Conservation (phyloP, 2,888 invertebrate genomes). For the Digitonthophagus gazella region DNA sequence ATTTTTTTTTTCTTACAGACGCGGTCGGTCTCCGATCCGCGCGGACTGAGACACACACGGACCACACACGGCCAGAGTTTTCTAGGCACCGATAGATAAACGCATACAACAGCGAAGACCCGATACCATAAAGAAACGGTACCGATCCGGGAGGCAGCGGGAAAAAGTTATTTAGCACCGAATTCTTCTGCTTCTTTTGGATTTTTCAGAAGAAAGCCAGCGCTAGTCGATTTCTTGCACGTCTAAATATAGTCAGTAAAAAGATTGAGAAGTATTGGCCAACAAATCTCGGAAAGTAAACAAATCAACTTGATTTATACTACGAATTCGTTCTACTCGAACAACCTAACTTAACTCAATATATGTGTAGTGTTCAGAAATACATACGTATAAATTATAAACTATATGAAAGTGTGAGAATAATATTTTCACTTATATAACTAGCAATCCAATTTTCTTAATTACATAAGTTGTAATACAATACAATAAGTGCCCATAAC, state of each 20-base stretch:
- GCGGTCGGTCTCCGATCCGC: not conserved
- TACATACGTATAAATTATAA: not conserved
- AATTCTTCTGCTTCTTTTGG: conserved; percentile 15
- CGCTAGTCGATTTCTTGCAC: not conserved
- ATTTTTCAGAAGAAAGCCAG: not conserved
- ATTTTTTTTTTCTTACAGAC: conserved; percentile 6
- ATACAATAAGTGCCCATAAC: too few relatives aligned
- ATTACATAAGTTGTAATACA: not conserved
- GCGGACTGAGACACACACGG: not conserved
- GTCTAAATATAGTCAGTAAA: not conserved
- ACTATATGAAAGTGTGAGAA: not conserved
- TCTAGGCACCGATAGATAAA: conserved; percentile 14
- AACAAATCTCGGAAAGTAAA: not conserved
- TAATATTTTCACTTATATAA: not conserved
- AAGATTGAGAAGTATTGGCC: not conserved
- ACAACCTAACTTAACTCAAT: too few relatives aligned
- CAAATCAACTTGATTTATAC: not conserved
- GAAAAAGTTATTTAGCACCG: conserved; percentile 25
- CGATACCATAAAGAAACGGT: conserved; percentile 21
- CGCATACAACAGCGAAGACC: conserved; percentile 6
- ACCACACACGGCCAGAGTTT: conserved; percentile 11
- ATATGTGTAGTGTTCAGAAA: not conserved
- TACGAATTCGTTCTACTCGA: not conserved
- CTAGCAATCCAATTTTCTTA: not conserved
- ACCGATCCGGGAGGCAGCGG: conserved; percentile 15